Conservation (phyloP, 2,797 vertebrate genomes). For the Amniataba percoides region DNA sequence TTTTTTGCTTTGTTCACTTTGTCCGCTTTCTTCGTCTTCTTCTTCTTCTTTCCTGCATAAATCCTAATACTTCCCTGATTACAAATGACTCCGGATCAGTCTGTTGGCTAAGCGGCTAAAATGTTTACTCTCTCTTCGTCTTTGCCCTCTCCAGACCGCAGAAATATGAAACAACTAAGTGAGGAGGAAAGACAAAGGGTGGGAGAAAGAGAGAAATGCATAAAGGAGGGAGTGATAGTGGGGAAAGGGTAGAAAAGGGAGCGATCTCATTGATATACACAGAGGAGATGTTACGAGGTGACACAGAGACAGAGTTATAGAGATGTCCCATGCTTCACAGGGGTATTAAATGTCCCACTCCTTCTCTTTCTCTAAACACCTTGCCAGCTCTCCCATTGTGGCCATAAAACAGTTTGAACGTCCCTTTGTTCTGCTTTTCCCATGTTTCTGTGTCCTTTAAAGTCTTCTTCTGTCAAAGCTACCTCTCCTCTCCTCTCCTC, state of each 20-base stretch:
- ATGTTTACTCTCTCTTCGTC: slow-evolving; percentile 31
- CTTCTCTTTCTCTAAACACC: slow-evolving; percentile 46
- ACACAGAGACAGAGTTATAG: slow-evolving; percentile 35
- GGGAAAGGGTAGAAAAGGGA: not conserved
- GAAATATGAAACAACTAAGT: slow-evolving; percentile 30
- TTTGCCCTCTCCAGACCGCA: slow-evolving; percentile 4
- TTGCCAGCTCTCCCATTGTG: slow-evolving; percentile 26
- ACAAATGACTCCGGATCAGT: not conserved
- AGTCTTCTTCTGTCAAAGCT: slow-evolving; percentile 24
- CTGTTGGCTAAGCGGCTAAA: slow-evolving; percentile 30
- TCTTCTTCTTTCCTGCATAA: not conserved
- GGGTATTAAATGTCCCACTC: slow-evolving; percentile 44
- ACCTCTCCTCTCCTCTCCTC: not conserved
- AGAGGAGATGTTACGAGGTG: slow-evolving; percentile 44
- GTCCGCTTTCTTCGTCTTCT: not conserved
- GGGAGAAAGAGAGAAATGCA: slow-evolving; percentile 15
- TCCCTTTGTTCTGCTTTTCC: slow-evolving; percentile 37
- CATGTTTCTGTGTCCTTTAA: slow-evolving; percentile 45
- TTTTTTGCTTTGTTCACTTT: not conserved
- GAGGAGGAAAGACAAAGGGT: slow-evolving; percentile 5
- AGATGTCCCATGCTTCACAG: slow-evolving; percentile 35
- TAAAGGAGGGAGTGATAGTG: not conserved
- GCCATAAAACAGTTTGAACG: slow-evolving; percentile 45
- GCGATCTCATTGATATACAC: slow-evolving; percentile 28
- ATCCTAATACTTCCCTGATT: slow-evolving; percentile 24